Evolutionary conservation across 2,888 invertebrate genomes (phyloP).

Genomic region (Drosophila merina): DNA sequence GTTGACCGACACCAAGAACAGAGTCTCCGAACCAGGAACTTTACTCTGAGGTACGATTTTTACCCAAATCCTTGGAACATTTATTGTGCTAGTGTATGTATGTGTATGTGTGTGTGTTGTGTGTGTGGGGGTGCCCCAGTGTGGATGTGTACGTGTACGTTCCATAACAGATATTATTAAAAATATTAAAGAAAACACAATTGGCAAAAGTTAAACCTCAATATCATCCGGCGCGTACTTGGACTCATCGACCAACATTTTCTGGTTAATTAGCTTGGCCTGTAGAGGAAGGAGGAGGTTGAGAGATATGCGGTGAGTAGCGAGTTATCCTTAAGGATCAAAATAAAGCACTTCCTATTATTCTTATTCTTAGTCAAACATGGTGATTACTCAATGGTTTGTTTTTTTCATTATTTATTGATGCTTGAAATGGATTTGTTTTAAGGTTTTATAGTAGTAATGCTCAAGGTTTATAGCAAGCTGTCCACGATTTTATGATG

Average conservation of each 20-base stretch:
- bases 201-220: slow-evolving; percentile 71
- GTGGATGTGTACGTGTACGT: slow-evolving; percentile 23
- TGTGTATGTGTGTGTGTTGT: slow-evolving; percentile 5
- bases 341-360: slow-evolving; percentile 1
- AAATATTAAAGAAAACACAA: slow-evolving; percentile 42
- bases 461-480: not conserved
- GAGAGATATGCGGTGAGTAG: slow-evolving; percentile 23
- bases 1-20: slow-evolving; percentile 40
- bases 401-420: slow-evolving; percentile 4
- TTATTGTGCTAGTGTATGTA: slow-evolving; percentile 21
- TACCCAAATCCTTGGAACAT: slow-evolving; percentile 42
- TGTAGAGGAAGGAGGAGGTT: slow-evolving; percentile 57
- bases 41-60: slow-evolving; percentile 28
- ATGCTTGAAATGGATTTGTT: not conserved
- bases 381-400: not conserved
- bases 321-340: slow-evolving; percentile 2
- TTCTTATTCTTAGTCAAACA: no score
- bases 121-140: slow-evolving; percentile 5
- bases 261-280: slow-evolving; percentile 75
- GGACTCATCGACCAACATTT: slow-evolving; percentile 70
- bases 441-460: slow-evolving; percentile 2
- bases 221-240: slow-evolving; percentile 81
- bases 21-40: slow-evolving; percentile 18
- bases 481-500: slow-evolving; percentile 4
- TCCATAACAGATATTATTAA: slow-evolving; percentile 48